phyloP scores from a whole-genome alignment of 2,113 vertebrate genomes.

The Pseudonaja textilis region DNA sequence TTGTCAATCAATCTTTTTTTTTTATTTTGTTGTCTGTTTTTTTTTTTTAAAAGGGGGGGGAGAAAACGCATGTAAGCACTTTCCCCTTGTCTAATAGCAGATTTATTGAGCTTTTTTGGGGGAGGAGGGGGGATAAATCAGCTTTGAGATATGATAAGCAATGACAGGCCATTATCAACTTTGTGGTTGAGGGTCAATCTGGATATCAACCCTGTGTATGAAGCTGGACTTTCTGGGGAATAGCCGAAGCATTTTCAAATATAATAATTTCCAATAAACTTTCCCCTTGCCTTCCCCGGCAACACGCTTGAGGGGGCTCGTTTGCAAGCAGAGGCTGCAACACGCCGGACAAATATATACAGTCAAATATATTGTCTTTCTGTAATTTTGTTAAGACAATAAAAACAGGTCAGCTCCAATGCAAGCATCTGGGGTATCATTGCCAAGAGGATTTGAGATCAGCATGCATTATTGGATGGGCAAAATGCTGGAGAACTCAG shows the following conservation, averaged over 20 bases:
- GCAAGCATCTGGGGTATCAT: background rate
- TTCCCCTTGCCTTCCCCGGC: background rate
- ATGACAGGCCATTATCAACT: constrained; percentile 80
- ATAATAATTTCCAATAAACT: constrained; percentile 72
- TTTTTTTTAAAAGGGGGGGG: constrained; percentile 13
- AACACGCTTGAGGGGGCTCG: constrained; percentile 24
- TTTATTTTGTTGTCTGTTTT: constrained; percentile 72
- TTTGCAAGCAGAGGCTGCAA: constrained; percentile 43
- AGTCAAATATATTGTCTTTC: constrained; percentile 54
- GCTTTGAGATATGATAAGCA: constrained; percentile 68
- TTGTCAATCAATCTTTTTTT: constrained; percentile 76
- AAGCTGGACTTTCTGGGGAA: constrained; percentile 66
- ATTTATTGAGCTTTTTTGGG: constrained; percentile 69
- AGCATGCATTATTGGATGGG: background rate
- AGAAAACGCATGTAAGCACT: constrained; percentile 78
- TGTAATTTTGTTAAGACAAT: constrained; percentile 63
- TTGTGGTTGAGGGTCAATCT: constrained; percentile 70
- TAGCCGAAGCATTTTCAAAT: constrained; percentile 69
- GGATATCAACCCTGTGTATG: constrained; percentile 71
- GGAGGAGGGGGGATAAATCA: constrained; percentile 53
- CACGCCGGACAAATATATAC: constrained; percentile 62
- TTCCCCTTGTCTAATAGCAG: constrained; percentile 71
- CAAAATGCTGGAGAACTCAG: background rate
- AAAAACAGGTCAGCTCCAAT: constrained; percentile 45
- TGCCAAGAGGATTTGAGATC: background rate